Evolutionary conservation across 2,888 invertebrate genomes (phyloP), one percentile per base, ranked within the genome.

Genomic region (Oscheius sp.): DNA sequence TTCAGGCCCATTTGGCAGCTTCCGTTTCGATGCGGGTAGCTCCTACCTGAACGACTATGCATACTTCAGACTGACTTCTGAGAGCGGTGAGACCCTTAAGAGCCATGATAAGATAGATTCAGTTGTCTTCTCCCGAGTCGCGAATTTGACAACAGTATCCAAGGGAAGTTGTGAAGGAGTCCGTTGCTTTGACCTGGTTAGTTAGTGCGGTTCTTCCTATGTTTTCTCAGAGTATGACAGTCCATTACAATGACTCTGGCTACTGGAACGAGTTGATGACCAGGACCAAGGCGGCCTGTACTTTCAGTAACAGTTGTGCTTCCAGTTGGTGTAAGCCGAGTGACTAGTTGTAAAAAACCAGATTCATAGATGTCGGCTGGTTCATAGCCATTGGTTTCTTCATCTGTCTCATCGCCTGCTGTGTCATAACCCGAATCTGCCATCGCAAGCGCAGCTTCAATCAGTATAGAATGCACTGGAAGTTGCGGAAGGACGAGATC

Each of bases 391-490:
- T 68, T 10, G 55, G 13, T 1, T 68, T 68, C 68, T 68, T 68
- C 68, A 55, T 68, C 35, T 11, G 32, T 10, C 55, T 55, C 35
- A 68, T 68, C 21, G 13, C 35, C 42, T 37, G 51, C 35, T 55
- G 68, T 68, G 10, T 68, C n/a, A 13, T 53, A 10, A 55, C 42
- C 3, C 53, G 68, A n/a, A n/a, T 55, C 21, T 55, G 53, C 9
- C 55, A 55, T 37, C 33, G 55, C 35, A 73, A 53, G 13, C 5
- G 57, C n/a, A 66, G 85, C 4, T 59, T 83, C 50, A 76, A 81
- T 57, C 74, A 79, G 50, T 86, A 75, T 70, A 84, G 86, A 50
- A 77, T 85, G 83, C 83, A 84, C 57, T 88, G 87, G 87, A 84
- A 83, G 55, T 76, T 88, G 2, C 60, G 70, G 10, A 76, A 77